Conservation (phyloP, 2,797 vertebrate genomes). For the Cebuella pygmaea region DNA sequence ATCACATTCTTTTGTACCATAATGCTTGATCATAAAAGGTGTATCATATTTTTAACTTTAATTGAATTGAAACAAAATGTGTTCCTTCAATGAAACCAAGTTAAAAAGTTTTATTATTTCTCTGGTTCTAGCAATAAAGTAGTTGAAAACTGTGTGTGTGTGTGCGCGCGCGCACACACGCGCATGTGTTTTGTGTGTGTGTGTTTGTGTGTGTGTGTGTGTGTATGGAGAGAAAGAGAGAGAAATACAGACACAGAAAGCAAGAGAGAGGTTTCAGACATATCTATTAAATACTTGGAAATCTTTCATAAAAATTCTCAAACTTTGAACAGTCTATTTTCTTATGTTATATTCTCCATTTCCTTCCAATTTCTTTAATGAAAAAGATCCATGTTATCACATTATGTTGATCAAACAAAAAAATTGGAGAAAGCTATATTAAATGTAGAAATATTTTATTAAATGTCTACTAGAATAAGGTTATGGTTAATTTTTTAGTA, state of each 20-base stretch:
- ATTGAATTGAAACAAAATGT: background rate
- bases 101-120: background rate
- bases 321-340: background rate
- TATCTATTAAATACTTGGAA: background rate
- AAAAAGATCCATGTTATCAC: background rate
- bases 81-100: background rate
- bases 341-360: background rate
- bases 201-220: too few relatives aligned
- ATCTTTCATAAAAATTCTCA: background rate
- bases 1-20: background rate
- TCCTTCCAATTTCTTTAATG: background rate
- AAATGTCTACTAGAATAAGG: background rate
- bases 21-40: background rate
- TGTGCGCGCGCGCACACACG: rapidly evolving
- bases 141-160: background rate
- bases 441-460: background rate
- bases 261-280: background rate
- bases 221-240: background rate
- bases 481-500: background rate
- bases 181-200: background rate
- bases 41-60: background rate
- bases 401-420: background rate
- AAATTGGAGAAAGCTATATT: background rate
- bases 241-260: background rate
- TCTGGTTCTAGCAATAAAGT: background rate